Evolutionary conservation across 2,797 vertebrate species (phyloP).

Genomic region (Hippoglossus hippoglossus): DNA sequence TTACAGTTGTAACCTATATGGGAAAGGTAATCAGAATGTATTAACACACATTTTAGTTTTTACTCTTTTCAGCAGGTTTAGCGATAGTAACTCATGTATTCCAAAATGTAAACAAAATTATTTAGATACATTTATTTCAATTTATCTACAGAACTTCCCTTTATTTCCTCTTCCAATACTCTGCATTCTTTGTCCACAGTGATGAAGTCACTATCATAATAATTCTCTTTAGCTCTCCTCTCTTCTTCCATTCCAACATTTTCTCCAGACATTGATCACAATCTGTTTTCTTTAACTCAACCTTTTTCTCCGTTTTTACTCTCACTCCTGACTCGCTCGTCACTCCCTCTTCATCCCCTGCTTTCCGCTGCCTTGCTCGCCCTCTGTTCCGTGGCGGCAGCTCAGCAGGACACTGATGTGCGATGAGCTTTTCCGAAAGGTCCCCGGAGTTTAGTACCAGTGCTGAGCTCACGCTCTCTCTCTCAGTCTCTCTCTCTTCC

Average conservation of each 20-base stretch:
- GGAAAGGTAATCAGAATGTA: too few species aligned
- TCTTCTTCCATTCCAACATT: neutral
- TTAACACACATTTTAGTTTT: too few species aligned
- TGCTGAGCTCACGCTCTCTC: slow-evolving; percentile 69
- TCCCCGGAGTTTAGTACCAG: slow-evolving; percentile 90
- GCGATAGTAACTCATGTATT: neutral
- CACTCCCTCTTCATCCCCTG: neutral
- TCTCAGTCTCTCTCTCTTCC: slow-evolving; percentile 65
- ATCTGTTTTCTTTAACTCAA: slow-evolving; percentile 18
- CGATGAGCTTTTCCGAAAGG: slow-evolving; percentile 89
- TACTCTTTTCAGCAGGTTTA: too few species aligned
- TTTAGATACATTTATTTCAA: neutral
- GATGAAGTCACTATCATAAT: neutral
- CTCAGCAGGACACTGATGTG: slow-evolving; percentile 81
- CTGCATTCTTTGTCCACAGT: neutral
- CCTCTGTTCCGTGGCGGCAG: slow-evolving; percentile 79
- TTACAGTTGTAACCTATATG: too few species aligned
- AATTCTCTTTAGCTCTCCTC: neutral
- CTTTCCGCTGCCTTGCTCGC: slow-evolving; percentile 78
- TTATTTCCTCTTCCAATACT: neutral
- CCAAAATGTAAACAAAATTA: neutral
- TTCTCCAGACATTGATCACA: slow-evolving; percentile 25
- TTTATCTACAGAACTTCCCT: neutral
- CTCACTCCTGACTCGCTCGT: neutral
- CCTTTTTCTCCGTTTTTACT: neutral